phyloP scores from a whole-genome alignment of 2,888 invertebrate species.

The Alsophila aescularia region DNA sequence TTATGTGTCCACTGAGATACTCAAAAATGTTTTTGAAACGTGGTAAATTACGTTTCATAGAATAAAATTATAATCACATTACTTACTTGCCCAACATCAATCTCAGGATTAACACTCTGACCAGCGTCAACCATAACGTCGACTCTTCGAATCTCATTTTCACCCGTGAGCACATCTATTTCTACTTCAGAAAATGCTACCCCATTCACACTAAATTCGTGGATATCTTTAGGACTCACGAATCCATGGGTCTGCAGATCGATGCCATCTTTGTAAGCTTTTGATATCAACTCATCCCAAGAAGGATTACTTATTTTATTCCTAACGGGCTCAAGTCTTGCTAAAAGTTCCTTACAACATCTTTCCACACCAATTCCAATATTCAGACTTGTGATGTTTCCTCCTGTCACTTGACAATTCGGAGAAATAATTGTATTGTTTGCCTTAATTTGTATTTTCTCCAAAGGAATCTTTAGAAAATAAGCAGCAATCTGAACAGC shows the following conservation, averaged over 20 bases:
- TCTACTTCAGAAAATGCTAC: conserved; percentile 87
- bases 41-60: no score
- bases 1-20: no score
- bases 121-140: conserved; percentile 88
- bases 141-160: conserved; percentile 83
- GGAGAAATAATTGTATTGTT: conserved; percentile 85
- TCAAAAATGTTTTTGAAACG: no score
- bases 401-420: conserved; percentile 87
- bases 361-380: conserved; percentile 45
- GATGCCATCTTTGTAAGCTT: conserved; percentile 63
- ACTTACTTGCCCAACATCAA: conserved; percentile 87
- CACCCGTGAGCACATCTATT: conserved; percentile 89
- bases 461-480: conserved; percentile 86
- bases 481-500: conserved; percentile 86
- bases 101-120: conserved; percentile 85
- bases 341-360: conserved; percentile 39
- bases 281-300: conserved; percentile 77
- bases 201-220: conserved; percentile 73
- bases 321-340: conserved; percentile 41
- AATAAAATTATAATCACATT: no score
- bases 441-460: conserved; percentile 86
- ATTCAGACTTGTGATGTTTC: conserved; percentile 72
- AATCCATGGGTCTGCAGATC: conserved; percentile 58
- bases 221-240: conserved; percentile 34
- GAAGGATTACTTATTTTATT: conserved; percentile 54